Conservation (phyloP, 2,888 invertebrate species). For the Acrobasis repandana region DNA sequence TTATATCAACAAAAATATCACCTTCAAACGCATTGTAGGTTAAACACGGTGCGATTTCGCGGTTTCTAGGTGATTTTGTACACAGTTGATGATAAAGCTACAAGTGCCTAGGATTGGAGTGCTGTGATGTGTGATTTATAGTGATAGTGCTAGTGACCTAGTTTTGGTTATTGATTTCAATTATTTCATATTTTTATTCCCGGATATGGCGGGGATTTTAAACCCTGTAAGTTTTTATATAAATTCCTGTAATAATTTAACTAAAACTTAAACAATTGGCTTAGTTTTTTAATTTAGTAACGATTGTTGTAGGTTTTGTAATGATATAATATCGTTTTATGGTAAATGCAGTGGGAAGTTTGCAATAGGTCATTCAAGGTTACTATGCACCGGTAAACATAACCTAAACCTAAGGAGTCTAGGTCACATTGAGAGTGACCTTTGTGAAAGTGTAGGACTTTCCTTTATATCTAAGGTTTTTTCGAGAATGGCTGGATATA, state of each 20-base stretch:
- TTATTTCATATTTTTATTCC: conserved; percentile 36
- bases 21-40: conserved; percentile 82
- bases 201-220: conserved; percentile 60
- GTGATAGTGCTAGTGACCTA: conserved; percentile 34
- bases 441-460: conserved; percentile 41
- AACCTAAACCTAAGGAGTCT: conserved; percentile 59
- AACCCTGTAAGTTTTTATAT: conserved; percentile 50
- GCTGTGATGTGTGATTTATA: conserved; percentile 46
- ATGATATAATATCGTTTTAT: neutral
- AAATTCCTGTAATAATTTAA: neutral
- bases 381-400: conserved; percentile 70
- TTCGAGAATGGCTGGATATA: too few species aligned
- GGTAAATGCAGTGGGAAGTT: conserved; percentile 29
- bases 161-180: conserved; percentile 32
- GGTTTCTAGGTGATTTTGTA: conserved; percentile 54
- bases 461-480: neutral
- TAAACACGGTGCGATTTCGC: conserved; percentile 77
- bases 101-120: conserved; percentile 39
- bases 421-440: conserved; percentile 74
- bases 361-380: conserved; percentile 79
- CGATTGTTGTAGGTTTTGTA: neutral
- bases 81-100: conserved; percentile 54
- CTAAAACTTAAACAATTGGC: neutral
- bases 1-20: conserved; percentile 83
- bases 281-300: neutral